Evolutionary conservation across 2,113 vertebrate genomes (phyloP), one percentile per base, ranked within the genome.

Genomic region (Macrotus californicus): DNA sequence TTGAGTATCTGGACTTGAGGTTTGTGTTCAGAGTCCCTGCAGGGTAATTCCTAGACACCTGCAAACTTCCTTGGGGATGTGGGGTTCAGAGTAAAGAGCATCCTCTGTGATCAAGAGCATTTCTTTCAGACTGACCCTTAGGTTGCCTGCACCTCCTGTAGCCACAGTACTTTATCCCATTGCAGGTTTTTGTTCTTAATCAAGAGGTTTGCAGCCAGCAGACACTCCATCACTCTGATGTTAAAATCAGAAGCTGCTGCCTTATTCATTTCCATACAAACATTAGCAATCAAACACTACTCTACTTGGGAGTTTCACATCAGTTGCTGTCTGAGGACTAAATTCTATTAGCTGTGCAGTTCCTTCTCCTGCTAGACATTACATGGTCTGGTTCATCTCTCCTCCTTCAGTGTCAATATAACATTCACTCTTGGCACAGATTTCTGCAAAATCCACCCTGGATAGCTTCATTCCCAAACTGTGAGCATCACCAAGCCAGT

Each of bases 301-400:
- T 39, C 21, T 21, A 70, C 69, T 39, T 39, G 36, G 69, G 9
- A 69, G 69, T 24, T 70, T 39, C 19, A 22, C 21, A 24, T 12
- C 21, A 70, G 69, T 70, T 11, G 21, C 69, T 34, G 3, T 70
- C 36, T 7, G 36, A 70, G 9, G 36, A 41, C 69, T 70, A 24
- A 39, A 39, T 36, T 39, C 21, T 39, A 41, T 70, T 21, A 70
- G n/a, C 21, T 24, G 36, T 36, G 69, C 99, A 73, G 98, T 99
- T 98, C 99, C 99, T 98, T 98, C 98, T 97, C 99, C 99, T 96
- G 99, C 99, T 96, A 99, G 98, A 96, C 99, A 99, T 81, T 99
- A 99, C 96, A 99, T 99, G 2, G 99, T 99, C 97, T 99, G 99
- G 98, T 99, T 99, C 99, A 99, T 99, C 92, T 99, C 99, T 59